Base-by-base conservation (phyloP, 2,888 invertebrate genomes). In the Deilephila porcellus region DNA sequence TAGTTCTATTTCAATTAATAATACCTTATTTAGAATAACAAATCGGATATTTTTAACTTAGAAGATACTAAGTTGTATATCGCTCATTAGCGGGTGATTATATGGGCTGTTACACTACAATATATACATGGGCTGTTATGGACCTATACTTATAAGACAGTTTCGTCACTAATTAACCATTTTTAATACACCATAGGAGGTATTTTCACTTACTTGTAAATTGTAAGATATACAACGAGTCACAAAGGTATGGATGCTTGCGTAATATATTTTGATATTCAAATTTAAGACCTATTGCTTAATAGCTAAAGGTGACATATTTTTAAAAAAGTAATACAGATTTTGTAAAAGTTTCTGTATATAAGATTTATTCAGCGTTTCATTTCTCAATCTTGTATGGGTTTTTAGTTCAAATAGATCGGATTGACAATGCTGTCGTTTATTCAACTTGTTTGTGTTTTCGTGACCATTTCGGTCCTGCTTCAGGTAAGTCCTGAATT, bases 401-500 rank as follows among this genome's bases (percentile, higher is more conserved):
- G 64, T 45, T 14, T 14, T 45, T 45, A 45, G 11, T 45, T 45
- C 14, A 45, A 45, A 45, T 11, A 45, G 11, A 45, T 14, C 45
- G 45, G 14, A 45, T 45, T 37, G 11, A 20, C 37, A 34, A 72
- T 72, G 56, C n/a, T 64, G 20, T 64, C 25, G 8, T 37, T 37
- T 0, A 17, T 20, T 14, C n/a, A n/a, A 64, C 34, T 37, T 34
- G 4, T 72, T 56, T 17, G n/a, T 32, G 19, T 72, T 20, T 72
- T 64, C 20, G 32, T 64, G 37, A 17, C 25, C 4, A 64, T 64
- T 37, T 64, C 64, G 34, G 25, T 3, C n/a, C 8, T 72, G 34
- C 53, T 53, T 6, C 80, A 86, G 81, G 87, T 87, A 62, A 70
- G 64, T 56, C 19, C 34, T 17, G 4, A 32, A 19, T 62, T 8